Evolutionary conservation across 1,140 invertebrate genomes (phyloP), one percentile per base, ranked within the genome.

Genomic region (Oedothorax gibbosus): DNA sequence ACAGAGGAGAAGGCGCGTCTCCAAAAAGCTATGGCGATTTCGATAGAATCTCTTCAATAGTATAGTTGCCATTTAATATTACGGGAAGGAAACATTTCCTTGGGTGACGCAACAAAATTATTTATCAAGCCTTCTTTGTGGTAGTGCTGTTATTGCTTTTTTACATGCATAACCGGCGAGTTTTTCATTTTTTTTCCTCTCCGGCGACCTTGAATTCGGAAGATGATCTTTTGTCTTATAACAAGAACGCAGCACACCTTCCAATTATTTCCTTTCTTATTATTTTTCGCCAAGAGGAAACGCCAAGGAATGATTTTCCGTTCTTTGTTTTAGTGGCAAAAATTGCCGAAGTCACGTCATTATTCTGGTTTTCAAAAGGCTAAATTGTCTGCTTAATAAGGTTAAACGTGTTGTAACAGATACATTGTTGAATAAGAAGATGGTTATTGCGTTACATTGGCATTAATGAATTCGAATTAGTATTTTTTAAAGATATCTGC

Each of bases 111-210:
- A 77, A 65, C 57, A 77, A 77, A 64, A 65, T 77, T 64, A 77
- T 77, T 77, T 77, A 77, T 77, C 62, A n/a, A 14, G 57, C 51
- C 57, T 77, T 77, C 75, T 64, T 49, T 77, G 62, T 65, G 75
- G 62, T 75, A 35, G 54, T 50, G 18, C 56, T 56, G 10, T 75
- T 75, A 10, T 35, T 21, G 21, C 21, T 35, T 35, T 35, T 35
- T 35, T 77, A 8, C 53, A 64, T 77, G 18, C 57, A 57, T 75
- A 35, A 14, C 57, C 35, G 49, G n/a, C 57, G n/a, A 7, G 54
- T 35, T 21, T 15, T 9, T 35, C 49, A 57, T 57, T 51, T 35
- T 75, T 75, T 75, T 75, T 57, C 57, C 51, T 56, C 56, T 57
- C 57, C 56, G 72, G 21, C 54, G 51, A 75, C 72, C 72, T 75